phyloP scores from a whole-genome alignment of 2,888 invertebrate genomes.

The Prosapia bicincta region DNA sequence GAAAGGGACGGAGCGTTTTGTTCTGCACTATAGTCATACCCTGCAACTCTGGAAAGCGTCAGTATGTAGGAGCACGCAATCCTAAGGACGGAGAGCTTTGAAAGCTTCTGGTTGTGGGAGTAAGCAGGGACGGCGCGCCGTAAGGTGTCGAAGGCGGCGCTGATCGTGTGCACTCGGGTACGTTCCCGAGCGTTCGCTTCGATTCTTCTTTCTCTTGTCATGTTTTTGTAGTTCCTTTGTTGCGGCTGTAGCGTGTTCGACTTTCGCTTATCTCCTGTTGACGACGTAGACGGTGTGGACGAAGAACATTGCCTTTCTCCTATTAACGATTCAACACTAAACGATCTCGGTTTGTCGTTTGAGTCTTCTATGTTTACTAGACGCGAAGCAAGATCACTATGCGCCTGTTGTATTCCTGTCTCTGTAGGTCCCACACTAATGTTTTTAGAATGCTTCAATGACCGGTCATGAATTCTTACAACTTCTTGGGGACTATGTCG shows the following conservation, averaged over 20 bases:
- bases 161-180: slow-evolving; percentile 91
- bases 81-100: slow-evolving; percentile 86
- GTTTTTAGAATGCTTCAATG: background rate
- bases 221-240: slow-evolving; percentile 90
- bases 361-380: background rate
- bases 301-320: slow-evolving; percentile 4
- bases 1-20: slow-evolving; percentile 60
- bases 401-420: background rate
- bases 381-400: background rate
- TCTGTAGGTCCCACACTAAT: background rate
- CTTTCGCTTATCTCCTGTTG: background rate
- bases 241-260: slow-evolving; percentile 47
- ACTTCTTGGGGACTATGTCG: slow-evolving; percentile 29
- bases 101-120: slow-evolving; percentile 89
- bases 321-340: slow-evolving; percentile 18
- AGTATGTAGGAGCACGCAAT: slow-evolving; percentile 93
- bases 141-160: slow-evolving; percentile 90
- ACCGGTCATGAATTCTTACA: slow-evolving; percentile 21
- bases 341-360: slow-evolving; percentile 6
- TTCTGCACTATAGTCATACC: slow-evolving; percentile 62
- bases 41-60: slow-evolving; percentile 75
- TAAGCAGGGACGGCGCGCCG: slow-evolving; percentile 83
- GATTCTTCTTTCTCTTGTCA: slow-evolving; percentile 88
- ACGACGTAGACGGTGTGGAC: background rate
- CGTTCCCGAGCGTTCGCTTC: slow-evolving; percentile 93